A percentile compares a stretch with the other conserved stretches of the same genome.
Conservation (phyloP, 2,113 vertebrate genomes). For the Lepisosteus oculatus region DNA sequence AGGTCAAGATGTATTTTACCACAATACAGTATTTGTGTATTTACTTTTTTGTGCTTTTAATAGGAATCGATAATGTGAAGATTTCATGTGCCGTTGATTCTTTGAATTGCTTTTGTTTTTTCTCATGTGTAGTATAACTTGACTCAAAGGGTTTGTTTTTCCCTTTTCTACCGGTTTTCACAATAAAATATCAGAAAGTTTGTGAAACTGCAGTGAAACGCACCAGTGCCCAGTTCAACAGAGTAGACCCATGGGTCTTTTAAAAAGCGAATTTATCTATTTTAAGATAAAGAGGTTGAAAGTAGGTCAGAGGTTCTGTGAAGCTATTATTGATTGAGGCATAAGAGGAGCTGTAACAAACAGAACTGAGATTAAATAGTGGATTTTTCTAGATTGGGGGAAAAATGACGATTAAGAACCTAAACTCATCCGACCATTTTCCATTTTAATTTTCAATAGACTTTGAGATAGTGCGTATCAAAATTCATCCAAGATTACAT, state of each 20-base stretch:
- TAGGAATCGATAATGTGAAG: too few species aligned
- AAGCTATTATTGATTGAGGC: neutral
- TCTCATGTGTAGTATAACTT: too few species aligned
- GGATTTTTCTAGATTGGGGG: neutral
- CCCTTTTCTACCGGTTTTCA: too few species aligned
- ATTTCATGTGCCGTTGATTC: too few species aligned
- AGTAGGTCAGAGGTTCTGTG: neutral
- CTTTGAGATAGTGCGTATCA: neutral
- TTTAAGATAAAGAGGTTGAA: neutral
- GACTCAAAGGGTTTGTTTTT: too few species aligned
- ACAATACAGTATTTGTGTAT: too few species aligned
- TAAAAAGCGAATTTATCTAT: neutral
- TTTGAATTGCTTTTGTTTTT: too few species aligned
- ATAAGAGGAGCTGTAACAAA: neutral
- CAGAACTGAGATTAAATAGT: neutral
- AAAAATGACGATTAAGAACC: conserved; percentile 3
- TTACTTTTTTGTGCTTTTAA: too few species aligned
- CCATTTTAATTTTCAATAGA: neutral
- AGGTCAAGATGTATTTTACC: too few species aligned
- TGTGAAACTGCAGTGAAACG: too few species aligned
- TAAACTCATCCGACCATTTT: neutral
- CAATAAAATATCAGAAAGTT: too few species aligned
- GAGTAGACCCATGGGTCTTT: neutral
- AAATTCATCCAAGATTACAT: neutral
- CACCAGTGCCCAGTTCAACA: neutral